Percentiles rank a stretch among this genome's conserved stretches.
Evolutionary conservation across 1,140 invertebrate species (phyloP).

Genomic region (Drosophila sucinea): DNA sequence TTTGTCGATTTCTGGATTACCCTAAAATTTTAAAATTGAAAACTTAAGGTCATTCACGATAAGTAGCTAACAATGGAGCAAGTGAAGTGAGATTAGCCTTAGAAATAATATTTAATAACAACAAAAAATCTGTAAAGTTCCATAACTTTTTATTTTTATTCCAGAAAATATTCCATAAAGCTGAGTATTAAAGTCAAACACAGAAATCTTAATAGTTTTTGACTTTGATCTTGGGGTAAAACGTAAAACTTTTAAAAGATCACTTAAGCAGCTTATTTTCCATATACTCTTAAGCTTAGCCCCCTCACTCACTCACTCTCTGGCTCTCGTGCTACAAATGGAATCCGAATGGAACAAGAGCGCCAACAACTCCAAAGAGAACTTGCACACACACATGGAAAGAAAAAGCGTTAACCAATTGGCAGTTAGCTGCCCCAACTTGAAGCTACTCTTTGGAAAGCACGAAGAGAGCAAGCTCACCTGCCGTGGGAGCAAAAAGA

Average conservation of each 20-base stretch:
- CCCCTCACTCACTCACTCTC: not conserved
- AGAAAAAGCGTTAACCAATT: not conserved
- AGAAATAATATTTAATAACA: too few relatives aligned
- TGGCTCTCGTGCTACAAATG: conserved; percentile 39
- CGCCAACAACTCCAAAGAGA: conserved; percentile 9
- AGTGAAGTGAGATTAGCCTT: too few relatives aligned
- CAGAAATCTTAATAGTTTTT: conserved; percentile 1
- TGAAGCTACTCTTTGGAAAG: conserved; percentile 12
- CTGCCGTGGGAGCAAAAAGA: conserved; percentile 47
- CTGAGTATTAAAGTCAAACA: not conserved
- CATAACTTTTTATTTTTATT: conserved; percentile 1
- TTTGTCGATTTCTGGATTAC: too few relatives aligned
- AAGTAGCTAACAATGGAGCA: too few relatives aligned
- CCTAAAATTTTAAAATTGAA: too few relatives aligned
- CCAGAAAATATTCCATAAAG: not conserved
- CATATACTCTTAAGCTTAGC: conserved; percentile 26
- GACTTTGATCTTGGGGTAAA: not conserved
- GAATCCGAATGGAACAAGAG: conserved; percentile 56
- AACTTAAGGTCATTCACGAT: too few relatives aligned
- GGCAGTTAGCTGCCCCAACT: not conserved
- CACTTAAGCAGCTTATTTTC: conserved; percentile 9
- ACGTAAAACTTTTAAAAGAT: conserved; percentile 4
- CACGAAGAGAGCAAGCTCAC: conserved; percentile 46
- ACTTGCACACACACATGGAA: not conserved
- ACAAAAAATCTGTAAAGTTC: not conserved